A percentile compares a stretch with the other conserved stretches of the same genome.
Conservation (phyloP, 2,113 vertebrate species). For the Macroglossus sobrinus region DNA sequence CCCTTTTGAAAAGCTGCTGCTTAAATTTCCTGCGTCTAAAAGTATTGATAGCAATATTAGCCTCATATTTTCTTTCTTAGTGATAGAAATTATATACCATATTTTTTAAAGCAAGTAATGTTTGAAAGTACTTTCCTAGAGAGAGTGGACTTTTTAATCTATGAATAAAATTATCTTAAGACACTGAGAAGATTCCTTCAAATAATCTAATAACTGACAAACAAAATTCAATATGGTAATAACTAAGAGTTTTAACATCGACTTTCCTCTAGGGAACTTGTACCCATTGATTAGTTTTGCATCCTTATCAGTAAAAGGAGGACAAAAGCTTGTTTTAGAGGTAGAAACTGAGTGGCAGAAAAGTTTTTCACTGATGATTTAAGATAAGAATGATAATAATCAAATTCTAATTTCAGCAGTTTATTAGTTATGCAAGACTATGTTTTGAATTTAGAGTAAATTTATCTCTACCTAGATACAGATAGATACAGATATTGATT, state of each 20-base stretch:
- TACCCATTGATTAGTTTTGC: not conserved
- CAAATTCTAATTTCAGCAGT: not conserved
- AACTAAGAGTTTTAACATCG: not conserved
- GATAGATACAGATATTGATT: not conserved
- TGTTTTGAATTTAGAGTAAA: not conserved
- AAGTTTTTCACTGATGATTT: not conserved
- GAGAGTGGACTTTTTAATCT: not conserved
- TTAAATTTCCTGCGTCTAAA: constrained; percentile 71
- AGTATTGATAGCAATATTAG: constrained; percentile 71
- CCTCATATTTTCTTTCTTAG: constrained; percentile 70
- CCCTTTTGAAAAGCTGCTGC: constrained; percentile 70
- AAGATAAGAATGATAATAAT: not conserved
- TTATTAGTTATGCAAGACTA: not conserved
- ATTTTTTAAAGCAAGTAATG: not conserved
- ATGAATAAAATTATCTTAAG: not conserved
- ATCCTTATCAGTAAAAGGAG: not conserved
- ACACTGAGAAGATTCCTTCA: not conserved
- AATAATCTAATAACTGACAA: not conserved
- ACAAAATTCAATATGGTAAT: not conserved
- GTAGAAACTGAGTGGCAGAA: not conserved
- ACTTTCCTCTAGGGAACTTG: not conserved
- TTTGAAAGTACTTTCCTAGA: constrained; percentile 10
- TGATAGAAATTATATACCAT: constrained; percentile 38
- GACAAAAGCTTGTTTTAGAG: not conserved
- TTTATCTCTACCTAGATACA: not conserved